Evolutionary conservation across 1,140 invertebrate species (phyloP).

Genomic region (Atopsyche davidsoni): DNA sequence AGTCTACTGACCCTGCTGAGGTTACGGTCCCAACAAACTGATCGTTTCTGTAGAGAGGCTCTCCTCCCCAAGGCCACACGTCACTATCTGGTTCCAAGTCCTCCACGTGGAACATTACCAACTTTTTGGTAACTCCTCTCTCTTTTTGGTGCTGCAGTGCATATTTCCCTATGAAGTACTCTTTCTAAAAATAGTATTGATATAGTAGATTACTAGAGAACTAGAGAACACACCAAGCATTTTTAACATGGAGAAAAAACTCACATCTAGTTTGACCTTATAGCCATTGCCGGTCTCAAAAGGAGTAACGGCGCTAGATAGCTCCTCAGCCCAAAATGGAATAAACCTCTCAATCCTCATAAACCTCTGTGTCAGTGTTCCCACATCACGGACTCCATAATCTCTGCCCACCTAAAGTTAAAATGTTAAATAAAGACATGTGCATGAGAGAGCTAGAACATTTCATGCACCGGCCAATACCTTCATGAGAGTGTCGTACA

Average conservation of each 20-base stretch:
- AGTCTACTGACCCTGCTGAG: constrained; percentile 58
- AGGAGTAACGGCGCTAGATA: constrained; percentile 68
- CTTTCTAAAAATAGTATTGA: constrained; percentile 43
- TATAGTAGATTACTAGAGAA: background rate
- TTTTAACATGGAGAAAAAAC: constrained; percentile 12
- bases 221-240: background rate
- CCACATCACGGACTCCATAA: constrained; percentile 69
- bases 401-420: constrained; percentile 44
- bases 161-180: constrained; percentile 68
- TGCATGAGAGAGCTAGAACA: background rate
- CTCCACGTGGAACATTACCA: constrained; percentile 69
- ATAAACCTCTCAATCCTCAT: constrained; percentile 61
- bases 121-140: constrained; percentile 59
- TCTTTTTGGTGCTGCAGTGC: constrained; percentile 65
- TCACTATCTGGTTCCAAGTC: constrained; percentile 66
- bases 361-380: constrained; percentile 67
- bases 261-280: constrained; percentile 61
- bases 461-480: constrained; percentile 25
- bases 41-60: constrained; percentile 67
- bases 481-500: constrained; percentile 66
- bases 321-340: constrained; percentile 62
- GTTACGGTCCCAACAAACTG: constrained; percentile 70
- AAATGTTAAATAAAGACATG: background rate
- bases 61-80: constrained; percentile 77
- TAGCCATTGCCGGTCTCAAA: constrained; percentile 70